Evolutionary conservation across 2,888 invertebrate species (phyloP).

Genomic region (Microchrysa polita): DNA sequence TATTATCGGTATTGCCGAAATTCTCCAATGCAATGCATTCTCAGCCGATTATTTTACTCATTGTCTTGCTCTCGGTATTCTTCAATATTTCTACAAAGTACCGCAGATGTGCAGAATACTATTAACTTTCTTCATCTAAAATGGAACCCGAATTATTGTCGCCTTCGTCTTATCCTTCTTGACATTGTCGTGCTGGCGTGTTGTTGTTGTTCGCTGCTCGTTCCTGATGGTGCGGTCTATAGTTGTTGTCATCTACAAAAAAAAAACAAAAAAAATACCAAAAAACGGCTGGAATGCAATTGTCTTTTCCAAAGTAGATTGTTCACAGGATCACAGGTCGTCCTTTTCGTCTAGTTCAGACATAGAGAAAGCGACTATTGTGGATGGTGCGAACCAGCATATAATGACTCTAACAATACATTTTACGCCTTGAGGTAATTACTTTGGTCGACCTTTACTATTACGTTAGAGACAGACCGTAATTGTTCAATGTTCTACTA

Average conservation of each 20-base stretch:
- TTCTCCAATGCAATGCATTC: too few relatives aligned
- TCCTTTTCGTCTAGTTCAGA: background rate
- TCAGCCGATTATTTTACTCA: too few relatives aligned
- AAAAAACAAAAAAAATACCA: slow-evolving; percentile 32
- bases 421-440: slow-evolving; percentile 49
- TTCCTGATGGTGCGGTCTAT: background rate
- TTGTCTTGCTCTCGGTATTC: background rate
- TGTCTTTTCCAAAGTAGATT: slow-evolving; percentile 19
- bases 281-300: slow-evolving; percentile 29
- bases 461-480: slow-evolving; percentile 29
- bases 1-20: too few relatives aligned
- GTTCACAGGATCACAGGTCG: background rate
- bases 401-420: slow-evolving; percentile 50
- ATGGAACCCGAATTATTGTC: background rate
- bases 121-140: background rate
- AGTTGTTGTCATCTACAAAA: background rate
- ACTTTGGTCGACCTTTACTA: slow-evolving; percentile 46
- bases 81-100: background rate
- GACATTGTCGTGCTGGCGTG: too few relatives aligned
- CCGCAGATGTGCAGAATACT: slow-evolving; percentile 1
- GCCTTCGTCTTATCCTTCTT: background rate
- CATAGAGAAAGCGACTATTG: background rate
- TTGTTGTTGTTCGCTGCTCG: background rate
- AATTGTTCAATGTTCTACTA: slow-evolving; percentile 27
- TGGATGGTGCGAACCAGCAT: slow-evolving; percentile 31